Evolutionary conservation across 2,113 vertebrate genomes (phyloP), one percentile per base, ranked within the genome.

Genomic region (Caretta caretta): DNA sequence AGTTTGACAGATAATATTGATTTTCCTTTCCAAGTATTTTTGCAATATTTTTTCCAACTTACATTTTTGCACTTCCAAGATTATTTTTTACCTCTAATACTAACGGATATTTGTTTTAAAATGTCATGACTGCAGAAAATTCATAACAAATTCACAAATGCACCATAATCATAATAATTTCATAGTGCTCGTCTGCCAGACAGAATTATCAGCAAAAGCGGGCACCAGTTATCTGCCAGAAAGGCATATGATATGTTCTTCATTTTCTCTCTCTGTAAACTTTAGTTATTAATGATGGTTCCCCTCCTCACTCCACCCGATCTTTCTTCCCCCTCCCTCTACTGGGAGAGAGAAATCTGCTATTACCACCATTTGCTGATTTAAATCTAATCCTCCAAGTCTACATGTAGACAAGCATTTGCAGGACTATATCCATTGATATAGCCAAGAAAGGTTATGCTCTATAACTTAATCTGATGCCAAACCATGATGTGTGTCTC

Each of bases 271-370:
- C 57, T 8, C 80, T 11, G 87, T 78, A 96, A 95, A 95, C 93
- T 96, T 97, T 87, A 97, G 92, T 97, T 97, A 96, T 97, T 98
- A 97, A 97, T 96, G 93, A 95, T 46, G 89, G 93, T 97, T 84
- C 83, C 83, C 65, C 65, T 72, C 19, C 65, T 19, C 8, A 72
- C 65, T 38, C n/a, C 17, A 19, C 17, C 65, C 19, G 94, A 86
- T 85, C 93, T 95, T 91, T 59, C 88, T 92, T 78, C 92, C 50
- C 79, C 90, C 86, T 42, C 89, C 92, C 94, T 95, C 92, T 90
- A 89, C 96, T 95, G 78, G 80, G 90, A 90, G 84, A 84, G 89
- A 80, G 96, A 96, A 69, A 96, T 29, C 88, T 95, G 95, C 93
- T 94, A 79, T 78, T 88, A 87, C 93, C 93, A 96, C 83, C 91